Base-by-base conservation (phyloP, 2,888 invertebrate genomes). In the Drosophila maculinotata region DNA sequence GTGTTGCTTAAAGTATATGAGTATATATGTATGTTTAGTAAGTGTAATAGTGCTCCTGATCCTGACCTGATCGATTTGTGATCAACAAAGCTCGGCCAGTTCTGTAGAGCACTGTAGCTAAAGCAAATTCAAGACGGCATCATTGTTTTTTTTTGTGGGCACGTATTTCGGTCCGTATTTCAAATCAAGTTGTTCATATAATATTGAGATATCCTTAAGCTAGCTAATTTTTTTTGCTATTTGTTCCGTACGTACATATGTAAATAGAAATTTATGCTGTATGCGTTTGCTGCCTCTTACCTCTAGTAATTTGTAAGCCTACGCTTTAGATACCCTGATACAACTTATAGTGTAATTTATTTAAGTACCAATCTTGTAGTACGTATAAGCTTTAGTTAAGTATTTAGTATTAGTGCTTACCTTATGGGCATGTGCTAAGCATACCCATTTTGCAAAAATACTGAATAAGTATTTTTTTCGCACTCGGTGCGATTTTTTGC, bases 271-370 rank as follows among this genome's bases (percentile, higher is more conserved):
- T 41, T 25, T 14, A 33, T 39, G 41, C 31, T 36, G 17, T 17
- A 35, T 44, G 48, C 52, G 36, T 3, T 44, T 41, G 68, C 58
- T 28, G 33, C n/a, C 26, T 20, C 58, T 78, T 78, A 79, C 23
- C 39, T 56, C 75, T 73, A 81, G 65, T 81, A 81, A 76, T 63
- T 75, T 68, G 60, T 72, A 76, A 62, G 68, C 64, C 64, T 76
- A 69, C 47, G 72, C 75, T 76, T 76, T 78, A 64, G 64, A 81
- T 81, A 81, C 81, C 81, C 81, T 81, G 81, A 84, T 81, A 63
- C 60, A 67, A 70, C 77, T 70, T 73, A 74, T 64, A 38, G 25
- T 60, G 35, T 53, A 69, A 20, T 26, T 25, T 25, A 8, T 47
- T 52, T 26, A 47, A 54, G 53, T 53, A 31, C 49, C 36, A 14